Conservation (phyloP, 2,888 invertebrate species). For the Tenodera sinensis region DNA sequence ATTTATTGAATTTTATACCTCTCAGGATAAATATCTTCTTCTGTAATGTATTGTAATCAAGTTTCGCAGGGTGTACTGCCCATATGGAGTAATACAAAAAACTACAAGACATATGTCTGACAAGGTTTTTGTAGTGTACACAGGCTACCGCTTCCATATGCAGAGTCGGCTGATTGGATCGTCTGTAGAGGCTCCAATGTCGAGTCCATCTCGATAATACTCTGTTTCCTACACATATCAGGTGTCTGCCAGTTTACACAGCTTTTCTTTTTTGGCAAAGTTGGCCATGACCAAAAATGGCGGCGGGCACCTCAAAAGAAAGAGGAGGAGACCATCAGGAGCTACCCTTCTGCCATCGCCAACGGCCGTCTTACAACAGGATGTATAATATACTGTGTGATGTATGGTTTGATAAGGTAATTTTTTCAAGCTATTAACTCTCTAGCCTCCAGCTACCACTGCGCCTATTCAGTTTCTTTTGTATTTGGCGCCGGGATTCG, state of each 20-base stretch:
- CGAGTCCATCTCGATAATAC: background rate
- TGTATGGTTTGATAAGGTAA: background rate
- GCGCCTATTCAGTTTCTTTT: background rate
- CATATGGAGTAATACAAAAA: too few relatives aligned
- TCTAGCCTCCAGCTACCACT: background rate
- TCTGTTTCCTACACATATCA: background rate
- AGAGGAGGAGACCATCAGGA: background rate
- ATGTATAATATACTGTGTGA: background rate
- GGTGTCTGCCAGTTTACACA: background rate
- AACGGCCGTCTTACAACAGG: background rate
- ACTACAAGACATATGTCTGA: too few relatives aligned
- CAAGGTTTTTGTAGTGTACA: background rate
- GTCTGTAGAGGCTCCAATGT: background rate
- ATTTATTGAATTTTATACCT: too few relatives aligned
- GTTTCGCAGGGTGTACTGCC: too few relatives aligned
- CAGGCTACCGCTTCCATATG: background rate
- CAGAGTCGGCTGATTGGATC: background rate
- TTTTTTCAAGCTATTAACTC: background rate
- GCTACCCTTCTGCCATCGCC: background rate
- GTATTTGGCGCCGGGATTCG: background rate
- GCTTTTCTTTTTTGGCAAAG: background rate
- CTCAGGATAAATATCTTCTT: too few relatives aligned
- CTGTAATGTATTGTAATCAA: too few relatives aligned
- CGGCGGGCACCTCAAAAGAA: background rate
- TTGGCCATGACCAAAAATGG: slow-evolving; percentile 15